Evolutionary conservation across 2,113 vertebrate genomes (phyloP), one percentile per base, ranked within the genome.

Genomic region (Dipodomys ordii): DNA sequence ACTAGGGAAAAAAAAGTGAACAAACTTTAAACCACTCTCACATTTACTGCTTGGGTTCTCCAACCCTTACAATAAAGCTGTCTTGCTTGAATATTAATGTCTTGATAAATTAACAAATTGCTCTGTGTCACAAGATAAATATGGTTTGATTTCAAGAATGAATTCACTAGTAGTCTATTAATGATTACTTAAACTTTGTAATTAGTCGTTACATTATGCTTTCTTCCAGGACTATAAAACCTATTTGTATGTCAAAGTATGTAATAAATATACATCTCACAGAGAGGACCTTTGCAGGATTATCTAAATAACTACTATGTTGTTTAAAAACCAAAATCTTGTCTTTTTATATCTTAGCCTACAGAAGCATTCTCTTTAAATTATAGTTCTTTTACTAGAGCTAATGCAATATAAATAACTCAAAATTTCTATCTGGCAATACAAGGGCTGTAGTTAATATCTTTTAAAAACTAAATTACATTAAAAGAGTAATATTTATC

Each of bases 51-150:
- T 53, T 89, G 11, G 1, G 62, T 87, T 93, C 39, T 39, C 87
- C 32, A 88, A 69, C 74, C 64, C 32, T 73, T 79, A 89, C 67
- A 92, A 96, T 97, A 97, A 96, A 97, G 49, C 91, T 95, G 96
- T 95, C 96, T 93, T 88, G 28, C 85, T 72, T 71, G 46, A 91
- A 94, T 94, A 93, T 94, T 94, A 95, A 97, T 96, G 84, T 71
- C 91, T 91, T 92, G 77, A 97, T 95, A 94, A 95, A 93, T 83
- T 88, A 95, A 88, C 82, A 83, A 93, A 88, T 73, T 87, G 32
- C 82, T 95, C 93, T 89, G 53, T 83, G 87, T 76, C 93, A 90
- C 78, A 90, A 96, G 94, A 96, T 96, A 92, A 97, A 94, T 73
- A 73, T 1, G 62, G 74, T 86, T 90, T 96, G 77, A 77, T 92